These are phyloP conservation scores for Prunella himalayana DNA, from an alignment of 2,113 vertebrate genomes.

Conservation along the genomic window DNA sequence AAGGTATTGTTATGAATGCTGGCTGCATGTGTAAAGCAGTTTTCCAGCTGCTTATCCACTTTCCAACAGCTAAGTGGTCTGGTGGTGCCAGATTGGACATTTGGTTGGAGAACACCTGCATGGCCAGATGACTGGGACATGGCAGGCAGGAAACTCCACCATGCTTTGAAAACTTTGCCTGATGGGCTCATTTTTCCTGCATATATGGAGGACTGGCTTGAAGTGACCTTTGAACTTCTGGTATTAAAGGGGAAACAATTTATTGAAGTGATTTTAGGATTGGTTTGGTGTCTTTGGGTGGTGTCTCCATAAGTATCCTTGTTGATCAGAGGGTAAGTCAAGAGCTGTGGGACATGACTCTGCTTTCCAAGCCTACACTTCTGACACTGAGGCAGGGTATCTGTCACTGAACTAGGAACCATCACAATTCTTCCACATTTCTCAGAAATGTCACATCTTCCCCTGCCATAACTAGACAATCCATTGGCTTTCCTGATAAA, in stretches of 20 bases:
- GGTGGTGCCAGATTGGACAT: background rate
- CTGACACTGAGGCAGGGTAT: background rate
- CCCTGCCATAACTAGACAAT: background rate
- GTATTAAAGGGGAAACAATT: background rate
- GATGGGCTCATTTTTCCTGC: background rate
- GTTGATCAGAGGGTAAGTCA: background rate
- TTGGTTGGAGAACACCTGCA: fast-evolving
- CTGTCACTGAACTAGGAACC: background rate
- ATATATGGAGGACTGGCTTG: background rate
- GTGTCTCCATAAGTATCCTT: background rate
- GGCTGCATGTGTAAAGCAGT: background rate
- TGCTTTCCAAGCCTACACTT: background rate
- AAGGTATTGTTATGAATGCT: background rate
- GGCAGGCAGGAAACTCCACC: background rate
- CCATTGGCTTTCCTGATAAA: background rate
- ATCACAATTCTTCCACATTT: background rate
- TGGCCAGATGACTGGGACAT: fast-evolving
- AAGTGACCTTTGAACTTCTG: background rate
- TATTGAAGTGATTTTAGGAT: background rate
- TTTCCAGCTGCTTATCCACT: background rate
- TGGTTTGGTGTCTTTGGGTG: background rate
- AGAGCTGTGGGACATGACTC: background rate
- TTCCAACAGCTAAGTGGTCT: background rate
- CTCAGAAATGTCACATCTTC: background rate
- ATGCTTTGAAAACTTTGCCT: background rate